Conservation (phyloP, 2,888 invertebrate genomes). For the Vesta saturnalis region DNA sequence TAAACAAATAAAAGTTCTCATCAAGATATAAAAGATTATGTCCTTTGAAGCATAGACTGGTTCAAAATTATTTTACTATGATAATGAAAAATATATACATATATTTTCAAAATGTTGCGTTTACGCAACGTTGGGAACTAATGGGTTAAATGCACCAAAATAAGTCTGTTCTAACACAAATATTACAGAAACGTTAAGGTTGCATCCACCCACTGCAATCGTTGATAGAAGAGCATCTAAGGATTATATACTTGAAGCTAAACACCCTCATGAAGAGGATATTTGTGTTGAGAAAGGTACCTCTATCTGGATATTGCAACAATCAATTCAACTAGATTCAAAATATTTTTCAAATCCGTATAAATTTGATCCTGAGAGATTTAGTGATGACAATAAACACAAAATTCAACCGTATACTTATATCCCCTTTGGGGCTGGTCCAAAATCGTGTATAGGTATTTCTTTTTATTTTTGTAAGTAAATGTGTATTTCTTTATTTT, state of each 20-base stretch:
- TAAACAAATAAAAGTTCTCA: no score
- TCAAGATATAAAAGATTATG: no score
- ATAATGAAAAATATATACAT: no score
- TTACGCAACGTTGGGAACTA: no score
- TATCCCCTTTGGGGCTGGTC: slow-evolving; percentile 64
- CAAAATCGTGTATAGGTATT: slow-evolving; percentile 55
- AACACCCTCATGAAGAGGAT: slow-evolving; percentile 34
- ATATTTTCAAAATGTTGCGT: no score
- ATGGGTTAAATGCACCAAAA: neutral
- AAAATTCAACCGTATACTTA: slow-evolving; percentile 64
- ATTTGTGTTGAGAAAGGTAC: slow-evolving; percentile 7
- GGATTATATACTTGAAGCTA: slow-evolving; percentile 55
- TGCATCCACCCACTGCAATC: slow-evolving; percentile 51
- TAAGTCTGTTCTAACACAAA: neutral
- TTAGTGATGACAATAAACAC: slow-evolving; percentile 64
- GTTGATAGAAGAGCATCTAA: slow-evolving; percentile 63
- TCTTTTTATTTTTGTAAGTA: no score
- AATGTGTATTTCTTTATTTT: no score
- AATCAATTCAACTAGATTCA: slow-evolving; percentile 66
- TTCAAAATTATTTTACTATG: no score
- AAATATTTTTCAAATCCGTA: slow-evolving; percentile 66
- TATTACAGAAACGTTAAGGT: neutral
- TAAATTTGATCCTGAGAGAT: slow-evolving; percentile 65
- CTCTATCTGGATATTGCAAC: slow-evolving; percentile 61
- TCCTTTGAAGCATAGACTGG: no score